Base-by-base conservation (phyloP, 2,113 vertebrate species). In the Perccottus glenii region DNA sequence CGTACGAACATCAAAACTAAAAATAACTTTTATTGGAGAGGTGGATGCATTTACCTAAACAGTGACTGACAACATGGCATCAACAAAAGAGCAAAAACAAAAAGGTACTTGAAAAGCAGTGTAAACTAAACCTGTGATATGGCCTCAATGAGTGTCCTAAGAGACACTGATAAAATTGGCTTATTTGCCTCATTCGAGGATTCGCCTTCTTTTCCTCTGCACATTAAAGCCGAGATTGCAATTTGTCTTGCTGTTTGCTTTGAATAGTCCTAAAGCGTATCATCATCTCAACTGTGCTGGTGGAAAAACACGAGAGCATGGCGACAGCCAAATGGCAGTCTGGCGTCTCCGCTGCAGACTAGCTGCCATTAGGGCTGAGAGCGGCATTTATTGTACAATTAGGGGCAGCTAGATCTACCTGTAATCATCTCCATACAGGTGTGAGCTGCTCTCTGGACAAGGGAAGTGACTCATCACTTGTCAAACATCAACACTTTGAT, bases 321-420 rank as follows among this genome's bases (percentile, higher is more conserved):
- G 94, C 93, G 93, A 96, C 93, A 93, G 93, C 90, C 93, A 96
- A 97, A 98, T 96, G 93, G 94, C 90, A 95, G 93, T 89, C 92
- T 95, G 95, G 95, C 94, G 94, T 96, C 95, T 94, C 90, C 74
- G 86, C 91, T 91, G 89, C 85, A 94, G 93, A 91, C 94, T 94
- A 92, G 87, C 94, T 94, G 92, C 93, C 92, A 96, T 96, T 95
- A 96, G 90, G 92, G 92, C 93, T 93, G 93, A 94, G 92, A 95
- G 94, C 88, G 81, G 92, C 92, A 93, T 95, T 97, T 96, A 96
- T 94, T 94, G 93, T 95, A 96, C 95, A 98, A 97, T 98, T 98
- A 97, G 93, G 94, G 92, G 87, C 91, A 91, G 86, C 71, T 83
- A 93, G 89, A 91, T 94, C 92, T 95, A 98, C 94, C 95, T 96